Conservation (phyloP, 2,797 vertebrate genomes). For the Sitta carolinensis region DNA sequence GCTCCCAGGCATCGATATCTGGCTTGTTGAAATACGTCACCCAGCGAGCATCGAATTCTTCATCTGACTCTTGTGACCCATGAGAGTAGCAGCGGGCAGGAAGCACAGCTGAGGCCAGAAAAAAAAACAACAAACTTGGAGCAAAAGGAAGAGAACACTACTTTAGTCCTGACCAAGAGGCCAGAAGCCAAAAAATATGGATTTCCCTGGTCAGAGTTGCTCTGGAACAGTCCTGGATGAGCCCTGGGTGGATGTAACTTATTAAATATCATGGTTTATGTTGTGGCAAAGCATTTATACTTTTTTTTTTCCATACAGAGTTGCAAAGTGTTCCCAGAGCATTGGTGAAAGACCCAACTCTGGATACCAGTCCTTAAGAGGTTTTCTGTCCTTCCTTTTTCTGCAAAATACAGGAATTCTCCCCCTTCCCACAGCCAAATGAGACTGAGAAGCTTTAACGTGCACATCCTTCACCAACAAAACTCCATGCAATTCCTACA, state of each 20-base stretch:
- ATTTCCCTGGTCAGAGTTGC: neutral
- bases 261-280: neutral
- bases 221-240: neutral
- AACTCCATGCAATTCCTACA: neutral
- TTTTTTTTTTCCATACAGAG: neutral
- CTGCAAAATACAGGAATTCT: neutral
- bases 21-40: conserved; percentile 95
- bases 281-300: neutral
- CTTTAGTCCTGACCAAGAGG: neutral
- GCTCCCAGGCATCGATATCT: conserved; percentile 93
- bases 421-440: neutral
- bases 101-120: conserved; percentile 51
- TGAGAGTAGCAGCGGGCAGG: conserved; percentile 88
- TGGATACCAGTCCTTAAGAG: no score
- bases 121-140: neutral
- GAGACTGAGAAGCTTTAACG: neutral
- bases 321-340: neutral
- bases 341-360: neutral
- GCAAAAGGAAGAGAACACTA: neutral
- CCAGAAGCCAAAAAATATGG: accelerated
- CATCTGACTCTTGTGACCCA: conserved; percentile 88
- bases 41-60: conserved; percentile 97
- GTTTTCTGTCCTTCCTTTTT: neutral
- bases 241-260: neutral
- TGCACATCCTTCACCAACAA: neutral